A percentile compares a stretch with the other conserved stretches of the same genome.
Conservation (phyloP, 2,888 invertebrate genomes). For the Galerucella calmariensis region DNA sequence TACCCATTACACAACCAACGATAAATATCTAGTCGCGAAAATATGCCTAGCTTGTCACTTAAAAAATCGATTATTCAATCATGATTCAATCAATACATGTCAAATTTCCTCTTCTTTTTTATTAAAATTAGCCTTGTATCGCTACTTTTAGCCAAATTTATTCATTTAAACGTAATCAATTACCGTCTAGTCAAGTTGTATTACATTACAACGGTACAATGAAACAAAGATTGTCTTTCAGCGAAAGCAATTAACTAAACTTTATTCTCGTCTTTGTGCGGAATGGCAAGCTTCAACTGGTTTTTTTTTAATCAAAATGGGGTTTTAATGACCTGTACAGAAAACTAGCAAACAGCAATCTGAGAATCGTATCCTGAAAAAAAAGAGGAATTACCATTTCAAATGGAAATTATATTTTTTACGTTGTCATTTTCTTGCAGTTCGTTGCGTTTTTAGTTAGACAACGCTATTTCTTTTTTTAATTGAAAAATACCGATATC, state of each 20-base stretch:
- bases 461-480: background rate
- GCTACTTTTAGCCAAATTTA: background rate
- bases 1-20: too few species aligned
- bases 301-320: conserved; percentile 15
- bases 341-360: conserved; percentile 4
- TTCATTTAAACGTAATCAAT: background rate
- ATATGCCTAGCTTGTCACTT: too few species aligned
- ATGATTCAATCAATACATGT: too few species aligned
- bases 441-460: background rate
- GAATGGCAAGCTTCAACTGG: background rate
- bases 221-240: conserved; percentile 9
- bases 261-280: background rate
- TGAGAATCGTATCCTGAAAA: background rate
- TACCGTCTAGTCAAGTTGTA: background rate
- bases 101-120: too few species aligned
- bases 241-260: conserved; percentile 4
- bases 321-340: conserved; percentile 12
- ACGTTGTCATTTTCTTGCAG: conserved; percentile 1
- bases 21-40: too few species aligned
- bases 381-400: conserved; percentile 2
- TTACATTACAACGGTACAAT: conserved; percentile 1
- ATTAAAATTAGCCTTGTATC: too few species aligned
- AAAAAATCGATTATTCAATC: too few species aligned
- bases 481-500: background rate
- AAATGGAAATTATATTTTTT: conserved; percentile 1